Percentiles rank a stretch among this genome's conserved stretches.
Conservation (phyloP, 1,140 invertebrate genomes). For the Drosophila bifasciata region DNA sequence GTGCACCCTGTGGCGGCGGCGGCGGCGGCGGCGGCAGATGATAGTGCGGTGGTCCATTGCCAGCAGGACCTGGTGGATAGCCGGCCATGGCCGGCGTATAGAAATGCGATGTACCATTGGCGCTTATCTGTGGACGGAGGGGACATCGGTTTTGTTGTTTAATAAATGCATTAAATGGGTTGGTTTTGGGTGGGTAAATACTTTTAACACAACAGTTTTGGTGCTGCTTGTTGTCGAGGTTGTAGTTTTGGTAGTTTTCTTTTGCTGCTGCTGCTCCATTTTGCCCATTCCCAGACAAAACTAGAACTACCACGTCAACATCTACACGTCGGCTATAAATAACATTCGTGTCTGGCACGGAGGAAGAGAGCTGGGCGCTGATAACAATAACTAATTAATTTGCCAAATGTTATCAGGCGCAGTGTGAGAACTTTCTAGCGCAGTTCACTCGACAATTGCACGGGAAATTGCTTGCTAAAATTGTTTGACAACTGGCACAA, state of each 20-base stretch:
- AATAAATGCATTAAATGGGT: not conserved
- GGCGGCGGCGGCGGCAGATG: constrained; percentile 84
- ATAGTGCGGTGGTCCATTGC: constrained; percentile 87
- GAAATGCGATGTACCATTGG: constrained; percentile 85
- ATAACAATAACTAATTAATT: constrained; percentile 52
- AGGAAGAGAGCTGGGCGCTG: constrained; percentile 17
- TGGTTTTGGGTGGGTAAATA: constrained; percentile 3
- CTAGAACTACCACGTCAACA: constrained; percentile 54
- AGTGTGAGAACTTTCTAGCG: not conserved
- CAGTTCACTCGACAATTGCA: not conserved
- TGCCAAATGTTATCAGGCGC: constrained; percentile 22
- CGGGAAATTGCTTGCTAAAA: constrained; percentile 5
- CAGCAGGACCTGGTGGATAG: constrained; percentile 83
- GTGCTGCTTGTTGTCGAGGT: constrained; percentile 28
- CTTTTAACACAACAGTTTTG: constrained; percentile 45
- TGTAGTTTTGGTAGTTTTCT: constrained; percentile 5
- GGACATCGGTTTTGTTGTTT: no score
- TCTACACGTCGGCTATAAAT: constrained; percentile 42
- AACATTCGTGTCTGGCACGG: constrained; percentile 3
- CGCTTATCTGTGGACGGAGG: constrained; percentile 59
- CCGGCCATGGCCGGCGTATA: constrained; percentile 85
- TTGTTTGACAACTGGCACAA: no score
- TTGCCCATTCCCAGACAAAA: not conserved
- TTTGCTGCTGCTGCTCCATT: constrained; percentile 18
- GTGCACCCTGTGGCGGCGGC: constrained; percentile 67